Evolutionary conservation across 2,113 vertebrate species (phyloP), one percentile per base, ranked within the genome.

Genomic region (Prolemur simus): DNA sequence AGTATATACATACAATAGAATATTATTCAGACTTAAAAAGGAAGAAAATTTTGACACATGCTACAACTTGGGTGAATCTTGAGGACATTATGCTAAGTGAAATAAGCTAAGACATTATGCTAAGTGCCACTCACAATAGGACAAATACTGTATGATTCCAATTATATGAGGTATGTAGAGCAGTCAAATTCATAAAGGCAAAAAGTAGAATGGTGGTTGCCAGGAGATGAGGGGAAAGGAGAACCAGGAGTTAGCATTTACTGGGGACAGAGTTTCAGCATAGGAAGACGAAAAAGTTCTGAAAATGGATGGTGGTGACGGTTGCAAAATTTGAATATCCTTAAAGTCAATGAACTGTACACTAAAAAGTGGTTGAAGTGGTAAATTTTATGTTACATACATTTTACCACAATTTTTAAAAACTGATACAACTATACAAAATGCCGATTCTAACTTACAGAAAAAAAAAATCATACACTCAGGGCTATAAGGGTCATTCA

Each of bases 11-110:
- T 63, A 90, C 11, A 23, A 69, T 2, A 32, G 34, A 83, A 69
- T 84, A 78, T 76, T 82, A 74, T 49, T 78, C 42, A 89, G 42
- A 85, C n/a, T 93, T 78, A n/a, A 34, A 76, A 78, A 91, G n/a
- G 64, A 73, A 87, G 71, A 49, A 56, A 86, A 60, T 86, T 95
- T 52, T 89, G 54, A 78, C 25, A 93, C 15, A 25, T 73, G 71
- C 14, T 89, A 83, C 5, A 73, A 71, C 49, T 54, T 54, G n/a
- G 27, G n/a, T 93, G 64, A 96, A 86, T 64, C 47, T 23, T 96
- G 17, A 91, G 39, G 82, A 74, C 47, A 66, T 85, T 86, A 73
- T 45, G 5, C 54, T 85, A 86, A 89, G 71, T 85, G 63, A 92
- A 85, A 92, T 58, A 89, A 73, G 56, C 42, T 42, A 91, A 47